Evolutionary conservation across 2,113 vertebrate genomes (phyloP), one percentile per base, ranked within the genome.

Genomic region (Scomber japonicus): DNA sequence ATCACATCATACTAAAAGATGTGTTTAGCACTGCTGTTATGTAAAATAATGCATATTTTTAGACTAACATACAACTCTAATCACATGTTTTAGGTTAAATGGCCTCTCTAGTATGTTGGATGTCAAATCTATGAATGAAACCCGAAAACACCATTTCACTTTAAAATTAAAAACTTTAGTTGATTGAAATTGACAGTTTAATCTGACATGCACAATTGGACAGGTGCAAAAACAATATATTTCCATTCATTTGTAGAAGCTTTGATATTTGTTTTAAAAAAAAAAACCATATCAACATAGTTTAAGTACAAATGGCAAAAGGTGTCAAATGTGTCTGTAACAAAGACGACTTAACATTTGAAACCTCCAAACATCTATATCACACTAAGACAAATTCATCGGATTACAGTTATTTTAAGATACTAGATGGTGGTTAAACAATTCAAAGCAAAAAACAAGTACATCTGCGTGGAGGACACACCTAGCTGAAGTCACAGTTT

Each of bases 151-250:
- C 3, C 3, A 27, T 31, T 78, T 53, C 57, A 45, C 24, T 8
- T 50, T 64, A 40, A 31, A 83, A 71, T 11, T 50, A 72, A 69
- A 48, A 15, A 0, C 3, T 48, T 51, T 1, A 73, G 16, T 83
- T 11, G 68, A 50, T 5, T 62, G 40, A 73, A 60, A 80, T 27
- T 27, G 55, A 45, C 24, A 51, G 54, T 64, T 84, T 59, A 53
- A 50, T 83, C 10, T 67, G 50, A 78, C 72, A 70, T 19, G 54
- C 50, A 78, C 44, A 72, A 11, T 61, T 45, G 53, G 17, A 77
- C 27, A 16, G 15, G 16, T 78, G 35, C 15, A 80, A 83, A 71
- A 84, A 82, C 16, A 62, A 60, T 11, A 49, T 3, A n/a, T 50
- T 50, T 48, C 11, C 8, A 75, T 69, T 56, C 12, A 57, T 3